Percentiles rank a stretch among this genome's conserved stretches.
Evolutionary conservation across 2,888 invertebrate species (phyloP).

Genomic region (Pachycephus smyrnensis): DNA sequence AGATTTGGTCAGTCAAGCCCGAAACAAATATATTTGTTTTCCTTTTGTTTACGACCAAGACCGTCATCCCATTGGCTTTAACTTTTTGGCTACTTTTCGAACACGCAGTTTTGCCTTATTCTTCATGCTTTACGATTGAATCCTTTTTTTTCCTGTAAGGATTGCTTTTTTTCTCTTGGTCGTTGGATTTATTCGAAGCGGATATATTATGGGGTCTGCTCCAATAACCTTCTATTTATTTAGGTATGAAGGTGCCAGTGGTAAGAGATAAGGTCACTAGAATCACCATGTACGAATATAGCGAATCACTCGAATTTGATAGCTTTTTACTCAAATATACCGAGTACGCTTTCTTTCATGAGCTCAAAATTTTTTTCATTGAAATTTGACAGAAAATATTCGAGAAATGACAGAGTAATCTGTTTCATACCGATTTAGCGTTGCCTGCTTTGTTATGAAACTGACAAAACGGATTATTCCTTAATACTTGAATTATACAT

Average conservation of each 20-base stretch:
- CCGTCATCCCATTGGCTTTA: not conserved
- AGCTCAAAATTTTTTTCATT: not conserved
- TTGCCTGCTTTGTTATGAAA: not conserved
- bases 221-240: not conserved
- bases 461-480: not conserved
- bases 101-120: not conserved
- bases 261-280: not conserved
- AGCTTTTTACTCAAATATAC: not conserved
- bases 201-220: not conserved
- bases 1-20: not conserved
- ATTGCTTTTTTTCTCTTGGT: not conserved
- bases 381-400: not conserved
- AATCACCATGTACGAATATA: not conserved
- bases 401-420: not conserved
- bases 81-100: not conserved
- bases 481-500: not conserved
- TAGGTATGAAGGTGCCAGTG: not conserved
- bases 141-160: not conserved
- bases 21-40: not conserved
- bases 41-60: not conserved
- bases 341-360: not conserved
- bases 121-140: not conserved
- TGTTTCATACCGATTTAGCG: not conserved
- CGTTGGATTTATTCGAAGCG: not conserved
- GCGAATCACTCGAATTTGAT: not conserved